These are phyloP conservation scores for Salticus scenicus DNA, from an alignment of 2,888 invertebrate genomes.

Conservation along the genomic window DNA sequence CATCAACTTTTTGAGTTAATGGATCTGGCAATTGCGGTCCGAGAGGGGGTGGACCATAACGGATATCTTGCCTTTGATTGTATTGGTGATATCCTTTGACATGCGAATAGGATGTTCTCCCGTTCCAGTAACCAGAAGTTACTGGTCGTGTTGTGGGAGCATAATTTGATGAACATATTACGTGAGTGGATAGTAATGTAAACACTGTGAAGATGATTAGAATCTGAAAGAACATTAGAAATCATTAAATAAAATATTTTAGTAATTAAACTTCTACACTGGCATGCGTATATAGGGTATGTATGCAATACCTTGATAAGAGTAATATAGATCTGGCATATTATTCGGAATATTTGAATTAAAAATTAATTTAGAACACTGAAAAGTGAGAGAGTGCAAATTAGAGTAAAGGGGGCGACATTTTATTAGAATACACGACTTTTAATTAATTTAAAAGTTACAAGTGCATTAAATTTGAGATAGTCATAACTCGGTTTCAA, in stretches of 20 bases:
- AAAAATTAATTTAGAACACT: too few relatives aligned
- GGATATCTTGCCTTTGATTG: conserved; percentile 24
- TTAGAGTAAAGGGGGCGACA: too few relatives aligned
- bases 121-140: conserved; percentile 26
- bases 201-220: neutral
- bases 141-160: conserved; percentile 11
- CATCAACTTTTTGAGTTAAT: conserved; percentile 10
- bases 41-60: conserved; percentile 38
- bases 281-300: too few relatives aligned
- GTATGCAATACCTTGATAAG: too few relatives aligned
- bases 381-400: too few relatives aligned
- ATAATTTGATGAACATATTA: conserved; percentile 27
- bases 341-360: too few relatives aligned
- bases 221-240: conserved; percentile 9
- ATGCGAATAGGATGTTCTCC: conserved; percentile 29
- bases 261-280: too few relatives aligned
- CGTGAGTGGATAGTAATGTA: conserved; percentile 16
- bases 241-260: neutral
- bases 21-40: conserved; percentile 50
- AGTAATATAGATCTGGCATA: too few relatives aligned
- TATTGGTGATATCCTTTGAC: conserved; percentile 29
- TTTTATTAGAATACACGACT: too few relatives aligned
- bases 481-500: too few relatives aligned
- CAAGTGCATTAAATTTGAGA: too few relatives aligned
- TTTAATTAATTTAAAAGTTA: too few relatives aligned